phyloP scores from a whole-genome alignment of 1,140 invertebrate species.

The Eubasilissa regina region DNA sequence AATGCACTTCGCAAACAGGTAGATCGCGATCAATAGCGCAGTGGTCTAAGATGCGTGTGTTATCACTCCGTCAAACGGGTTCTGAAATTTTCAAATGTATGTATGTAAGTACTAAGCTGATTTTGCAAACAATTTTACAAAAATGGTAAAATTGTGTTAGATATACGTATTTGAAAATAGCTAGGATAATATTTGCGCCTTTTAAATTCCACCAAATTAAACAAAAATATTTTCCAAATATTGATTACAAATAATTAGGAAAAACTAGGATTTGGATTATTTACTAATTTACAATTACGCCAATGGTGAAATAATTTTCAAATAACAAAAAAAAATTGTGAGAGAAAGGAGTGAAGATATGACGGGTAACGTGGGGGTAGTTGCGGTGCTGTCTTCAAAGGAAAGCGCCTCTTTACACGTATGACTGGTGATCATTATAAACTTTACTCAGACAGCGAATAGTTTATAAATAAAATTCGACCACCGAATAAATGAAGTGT shows the following conservation, averaged over 20 bases:
- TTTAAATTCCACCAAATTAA: no score
- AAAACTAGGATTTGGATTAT: no score
- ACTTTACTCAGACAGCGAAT: background rate
- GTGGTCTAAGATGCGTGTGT: constrained; percentile 12
- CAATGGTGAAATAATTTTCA: no score
- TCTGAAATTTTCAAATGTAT: background rate
- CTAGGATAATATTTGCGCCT: no score
- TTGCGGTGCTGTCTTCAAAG: constrained; percentile 54
- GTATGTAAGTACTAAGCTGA: no score
- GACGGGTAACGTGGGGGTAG: background rate
- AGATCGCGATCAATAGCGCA: constrained; percentile 46
- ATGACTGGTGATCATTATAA: background rate
- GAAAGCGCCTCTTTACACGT: constrained; percentile 29
- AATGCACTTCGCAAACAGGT: constrained; percentile 58
- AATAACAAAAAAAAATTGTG: background rate
- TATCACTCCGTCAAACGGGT: constrained; percentile 12
- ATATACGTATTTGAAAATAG: no score
- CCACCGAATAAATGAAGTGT: background rate
- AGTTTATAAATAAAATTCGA: background rate
- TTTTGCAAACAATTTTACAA: no score
- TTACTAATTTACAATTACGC: no score
- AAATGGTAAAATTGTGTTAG: no score
- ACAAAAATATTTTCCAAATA: no score
- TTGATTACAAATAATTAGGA: no score
- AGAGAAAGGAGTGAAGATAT: constrained; percentile 34